Percentiles rank a stretch among this genome's conserved stretches.
These are phyloP conservation scores for Eupithecia vulgata DNA, from an alignment of 2,888 invertebrate genomes.

Conservation along the genomic window DNA sequence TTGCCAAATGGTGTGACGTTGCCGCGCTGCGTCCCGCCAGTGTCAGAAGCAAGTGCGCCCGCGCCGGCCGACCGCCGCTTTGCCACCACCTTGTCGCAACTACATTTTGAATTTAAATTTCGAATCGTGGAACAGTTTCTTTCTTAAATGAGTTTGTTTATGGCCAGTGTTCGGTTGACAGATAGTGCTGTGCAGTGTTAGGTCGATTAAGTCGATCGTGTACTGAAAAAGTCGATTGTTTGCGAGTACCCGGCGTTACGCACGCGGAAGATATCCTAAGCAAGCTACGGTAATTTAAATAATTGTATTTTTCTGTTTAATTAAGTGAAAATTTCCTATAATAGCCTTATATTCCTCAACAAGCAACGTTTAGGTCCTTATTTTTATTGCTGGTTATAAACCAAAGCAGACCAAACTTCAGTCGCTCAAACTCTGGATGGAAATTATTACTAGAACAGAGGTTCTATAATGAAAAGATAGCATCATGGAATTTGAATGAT, in stretches of 20 bases:
- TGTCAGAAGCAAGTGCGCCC: constrained; percentile 72
- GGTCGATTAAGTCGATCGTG: constrained; percentile 41
- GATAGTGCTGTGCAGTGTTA: constrained; percentile 52
- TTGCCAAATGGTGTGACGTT: constrained; percentile 54
- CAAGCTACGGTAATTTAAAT: constrained; percentile 1
- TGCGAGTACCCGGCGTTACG: constrained; percentile 51
- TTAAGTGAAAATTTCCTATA: background rate
- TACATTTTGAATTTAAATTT: constrained; percentile 60
- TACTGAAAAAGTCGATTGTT: constrained; percentile 52
- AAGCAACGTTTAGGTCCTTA: background rate
- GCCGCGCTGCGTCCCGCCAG: constrained; percentile 62
- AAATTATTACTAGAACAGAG: no score
- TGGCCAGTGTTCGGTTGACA: constrained; percentile 49
- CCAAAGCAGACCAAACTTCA: no score
- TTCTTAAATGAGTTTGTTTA: constrained; percentile 39
- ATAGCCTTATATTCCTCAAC: background rate
- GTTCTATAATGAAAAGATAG: background rate
- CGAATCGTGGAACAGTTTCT: constrained; percentile 47
- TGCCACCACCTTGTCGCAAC: constrained; percentile 69
- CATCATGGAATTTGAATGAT: background rate
- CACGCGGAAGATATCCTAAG: constrained; percentile 52
- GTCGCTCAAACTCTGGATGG: background rate
- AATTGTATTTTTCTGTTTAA: background rate
- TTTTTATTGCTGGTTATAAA: no score
- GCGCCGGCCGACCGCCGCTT: constrained; percentile 69